phyloP scores from a whole-genome alignment of 2,888 invertebrate species.

The Acrobasis repandana region DNA sequence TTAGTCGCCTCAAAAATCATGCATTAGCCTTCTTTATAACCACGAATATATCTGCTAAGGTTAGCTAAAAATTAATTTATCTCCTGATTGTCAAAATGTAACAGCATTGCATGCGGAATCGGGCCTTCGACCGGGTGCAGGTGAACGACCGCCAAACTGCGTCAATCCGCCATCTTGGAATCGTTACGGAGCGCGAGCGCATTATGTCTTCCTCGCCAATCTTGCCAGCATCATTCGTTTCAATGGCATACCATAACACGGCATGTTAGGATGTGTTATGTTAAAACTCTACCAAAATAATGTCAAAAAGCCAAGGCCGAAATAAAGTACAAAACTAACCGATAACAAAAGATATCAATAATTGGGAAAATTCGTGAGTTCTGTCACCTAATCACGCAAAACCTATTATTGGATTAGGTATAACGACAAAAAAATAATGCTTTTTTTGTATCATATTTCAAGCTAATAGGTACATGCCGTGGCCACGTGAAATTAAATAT shows the following conservation, averaged over 20 bases:
- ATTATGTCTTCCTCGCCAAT: slow-evolving; percentile 57
- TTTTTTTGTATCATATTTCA: too few relatives aligned
- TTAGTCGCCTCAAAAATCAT: not conserved
- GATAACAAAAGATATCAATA: too few relatives aligned
- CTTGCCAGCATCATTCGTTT: slow-evolving; percentile 44
- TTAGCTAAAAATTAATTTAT: slow-evolving; percentile 30
- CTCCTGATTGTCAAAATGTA: slow-evolving; percentile 56
- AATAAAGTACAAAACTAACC: too few relatives aligned
- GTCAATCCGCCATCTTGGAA: slow-evolving; percentile 76
- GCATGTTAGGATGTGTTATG: not conserved
- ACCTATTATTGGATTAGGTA: too few relatives aligned
- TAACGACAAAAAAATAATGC: too few relatives aligned
- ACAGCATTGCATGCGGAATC: slow-evolving; percentile 50
- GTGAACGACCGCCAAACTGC: slow-evolving; percentile 79
- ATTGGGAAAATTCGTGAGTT: too few relatives aligned
- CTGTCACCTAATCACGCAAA: too few relatives aligned
- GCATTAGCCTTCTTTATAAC: not conserved
- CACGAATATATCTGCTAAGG: not conserved
- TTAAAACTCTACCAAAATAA: too few relatives aligned
- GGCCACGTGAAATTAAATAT: too few relatives aligned
- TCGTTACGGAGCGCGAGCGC: slow-evolving; percentile 75
- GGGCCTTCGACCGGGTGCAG: slow-evolving; percentile 63
- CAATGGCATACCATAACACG: slow-evolving; percentile 14
- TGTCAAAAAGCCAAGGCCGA: not conserved
- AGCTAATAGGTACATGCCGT: too few relatives aligned